These are phyloP conservation scores for Meandrusa payeni DNA, from an alignment of 2,888 invertebrate species.

Conservation along the genomic window DNA sequence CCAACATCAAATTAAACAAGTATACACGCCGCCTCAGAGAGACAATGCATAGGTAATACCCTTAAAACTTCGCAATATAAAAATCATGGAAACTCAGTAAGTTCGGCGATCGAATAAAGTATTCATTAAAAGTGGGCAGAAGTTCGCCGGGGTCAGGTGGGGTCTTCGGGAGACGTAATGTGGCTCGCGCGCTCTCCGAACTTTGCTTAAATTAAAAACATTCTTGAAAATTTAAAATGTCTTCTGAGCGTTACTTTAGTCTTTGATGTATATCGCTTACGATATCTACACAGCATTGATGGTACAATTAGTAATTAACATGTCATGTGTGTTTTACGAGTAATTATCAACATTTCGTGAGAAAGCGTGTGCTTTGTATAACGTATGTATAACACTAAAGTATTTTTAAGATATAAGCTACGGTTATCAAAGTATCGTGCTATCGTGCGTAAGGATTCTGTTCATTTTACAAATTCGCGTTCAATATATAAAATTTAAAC, in stretches of 20 bases:
- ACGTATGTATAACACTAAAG: too few species aligned
- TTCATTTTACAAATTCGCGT: neutral
- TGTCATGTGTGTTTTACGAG: too few species aligned
- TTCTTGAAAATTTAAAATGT: slow-evolving; percentile 13
- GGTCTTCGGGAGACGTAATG: slow-evolving; percentile 16
- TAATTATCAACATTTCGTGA: too few species aligned
- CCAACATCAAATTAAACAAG: slow-evolving; percentile 62
- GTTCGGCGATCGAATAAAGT: slow-evolving; percentile 62
- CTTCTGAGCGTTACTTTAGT: slow-evolving; percentile 1
- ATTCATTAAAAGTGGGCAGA: slow-evolving; percentile 62
- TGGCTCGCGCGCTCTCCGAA: slow-evolving; percentile 25
- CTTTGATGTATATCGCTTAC: too few species aligned
- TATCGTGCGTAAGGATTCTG: too few species aligned
- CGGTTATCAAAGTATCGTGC: too few species aligned
- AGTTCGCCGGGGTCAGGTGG: slow-evolving; percentile 57
- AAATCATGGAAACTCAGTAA: slow-evolving; percentile 70
- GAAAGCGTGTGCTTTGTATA: too few species aligned
- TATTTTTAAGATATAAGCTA: too few species aligned
- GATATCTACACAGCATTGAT: too few species aligned
- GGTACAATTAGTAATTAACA: too few species aligned
- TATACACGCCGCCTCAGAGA: slow-evolving; percentile 37
- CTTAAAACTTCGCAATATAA: slow-evolving; percentile 66
- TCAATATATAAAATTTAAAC: neutral
- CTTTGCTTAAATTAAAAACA: slow-evolving; percentile 33
- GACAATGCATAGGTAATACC: slow-evolving; percentile 75